phyloP scores from a whole-genome alignment of 2,113 vertebrate genomes.

The Pachycephala philippinensis region DNA sequence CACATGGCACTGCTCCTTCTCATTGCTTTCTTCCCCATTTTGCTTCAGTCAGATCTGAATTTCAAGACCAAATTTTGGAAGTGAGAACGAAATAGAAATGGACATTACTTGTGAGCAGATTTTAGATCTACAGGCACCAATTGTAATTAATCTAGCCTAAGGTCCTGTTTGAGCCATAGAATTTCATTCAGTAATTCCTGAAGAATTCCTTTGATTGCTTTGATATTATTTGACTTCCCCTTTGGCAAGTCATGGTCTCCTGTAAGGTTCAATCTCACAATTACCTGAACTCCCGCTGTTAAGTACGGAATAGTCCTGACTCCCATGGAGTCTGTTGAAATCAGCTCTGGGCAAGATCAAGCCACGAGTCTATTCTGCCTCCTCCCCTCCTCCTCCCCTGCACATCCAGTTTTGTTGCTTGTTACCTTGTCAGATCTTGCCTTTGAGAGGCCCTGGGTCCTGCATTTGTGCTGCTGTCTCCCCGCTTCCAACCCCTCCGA shows the following conservation, averaged over 20 bases:
- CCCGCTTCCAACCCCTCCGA: neutral
- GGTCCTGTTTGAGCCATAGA: neutral
- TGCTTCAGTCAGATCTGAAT: neutral
- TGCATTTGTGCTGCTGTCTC: neutral
- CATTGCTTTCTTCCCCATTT: neutral
- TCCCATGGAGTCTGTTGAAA: slow-evolving; percentile 39
- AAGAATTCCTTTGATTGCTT: slow-evolving; percentile 48
- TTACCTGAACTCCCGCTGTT: slow-evolving; percentile 45
- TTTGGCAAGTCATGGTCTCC: slow-evolving; percentile 12
- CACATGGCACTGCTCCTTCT: neutral
- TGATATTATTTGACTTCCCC: slow-evolving; percentile 46
- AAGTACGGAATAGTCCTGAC: neutral
- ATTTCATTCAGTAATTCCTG: slow-evolving; percentile 17
- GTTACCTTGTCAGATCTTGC: neutral
- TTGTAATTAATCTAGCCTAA: slow-evolving; percentile 1
- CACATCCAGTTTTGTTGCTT: slow-evolving; percentile 18
- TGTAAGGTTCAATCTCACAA: slow-evolving; percentile 26
- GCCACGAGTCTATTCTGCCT: neutral
- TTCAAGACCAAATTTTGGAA: neutral
- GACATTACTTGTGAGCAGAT: neutral
- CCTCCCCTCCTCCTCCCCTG: neutral
- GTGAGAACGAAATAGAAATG: neutral
- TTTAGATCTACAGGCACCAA: neutral
- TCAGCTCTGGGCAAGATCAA: slow-evolving; percentile 9
- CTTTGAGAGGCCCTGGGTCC: neutral